Evolutionary conservation across 2,888 invertebrate genomes (phyloP), one percentile per base, ranked within the genome.

Genomic region (Lamellibrachia satsuma): DNA sequence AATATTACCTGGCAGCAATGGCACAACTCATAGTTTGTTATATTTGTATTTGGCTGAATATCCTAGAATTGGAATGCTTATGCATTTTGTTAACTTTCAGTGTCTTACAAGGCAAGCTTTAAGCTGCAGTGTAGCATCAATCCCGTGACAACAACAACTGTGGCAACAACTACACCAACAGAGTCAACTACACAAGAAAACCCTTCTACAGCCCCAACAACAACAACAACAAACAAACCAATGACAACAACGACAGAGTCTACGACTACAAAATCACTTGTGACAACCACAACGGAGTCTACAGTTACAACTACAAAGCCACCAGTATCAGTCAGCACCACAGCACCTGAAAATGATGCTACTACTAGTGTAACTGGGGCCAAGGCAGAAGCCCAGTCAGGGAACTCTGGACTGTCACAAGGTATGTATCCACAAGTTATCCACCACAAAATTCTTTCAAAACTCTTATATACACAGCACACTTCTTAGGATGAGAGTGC

Each of bases 31-130:
- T 22, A 75, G 4, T 75, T 75, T 22, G 0, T 75, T 75, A 75
- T 75, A 6, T 75, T 75, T 22, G 75, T 22, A 75, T n/a, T 15
- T 75, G 75, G 15, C 22, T 75, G 75, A 75, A 75, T 75, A 55
- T 75, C 15, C 15, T 15, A 22, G 75, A 75, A 75, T 22, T 75
- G 15, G 22, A 75, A 75, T 75, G 22, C 3, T 75, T 0, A 55
- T 55, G 55, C 55, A 75, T 75, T 6, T 75, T 75, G n/a, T n/a
- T 75, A 22, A 75, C 75, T 75, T 75, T 75, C 75, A 75, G 75
- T 75, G 75, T 75, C 75, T 75, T 22, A 75, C 75, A 75, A 75
- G n/a, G 75, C 75, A 75, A 75, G 75, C 75, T 75, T 75, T 75
- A 75, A 75, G 22, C 75, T 75, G 75, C 75, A 75, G 22, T 75